Evolutionary conservation across 2,797 vertebrate genomes (phyloP), one percentile per base, ranked within the genome.

Genomic region (Pogoniulus pusillus): DNA sequence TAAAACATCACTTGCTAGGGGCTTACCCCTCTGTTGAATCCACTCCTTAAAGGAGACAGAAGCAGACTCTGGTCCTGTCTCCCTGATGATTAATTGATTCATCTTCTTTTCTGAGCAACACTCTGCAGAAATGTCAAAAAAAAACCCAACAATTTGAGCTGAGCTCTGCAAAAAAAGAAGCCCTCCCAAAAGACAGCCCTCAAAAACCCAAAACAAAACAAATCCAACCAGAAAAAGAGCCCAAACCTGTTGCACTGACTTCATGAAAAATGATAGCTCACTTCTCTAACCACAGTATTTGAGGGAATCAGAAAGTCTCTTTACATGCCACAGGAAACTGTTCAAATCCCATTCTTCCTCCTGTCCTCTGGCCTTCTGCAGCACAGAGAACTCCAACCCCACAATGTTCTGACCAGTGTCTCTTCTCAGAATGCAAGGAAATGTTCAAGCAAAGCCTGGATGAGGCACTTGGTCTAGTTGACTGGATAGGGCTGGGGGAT

Each of bases 31-130:
- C 62, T 24, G 3, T 65, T 57, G 35, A 79, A 80, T 68, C 41
- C 82, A 60, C 47, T 90, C 59, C 63, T 85, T 59, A 81, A 84
- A 89, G 54, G 51, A 64, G 59, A 51, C 70, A 65, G 83, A 69
- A 88, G 59, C 35, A 85, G 51, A n/a, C 16, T 49, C 34, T 85
- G 45, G 58, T 84, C 68, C 62, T 51, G 23, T 35, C 64, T 90
- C 72, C 85, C 41, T 41, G 29, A 45, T 27, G 54, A 91, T 85
- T 79, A 89, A 87, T 64, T 87, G 57, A 87, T 87, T 90, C 39
- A 53, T 29, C 30, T 69, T 60, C 55, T 85, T 76, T 85, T 57
- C 78, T 65, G 89, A 72, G 23, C 39, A 65, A 57, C 30, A 24
- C 16, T 68, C 23, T 35, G 32, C 45, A 24, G 35, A 88, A 79